These are phyloP conservation scores for Oscheius sp. DNA, from an alignment of 2,888 invertebrate genomes.

Conservation along the genomic window DNA sequence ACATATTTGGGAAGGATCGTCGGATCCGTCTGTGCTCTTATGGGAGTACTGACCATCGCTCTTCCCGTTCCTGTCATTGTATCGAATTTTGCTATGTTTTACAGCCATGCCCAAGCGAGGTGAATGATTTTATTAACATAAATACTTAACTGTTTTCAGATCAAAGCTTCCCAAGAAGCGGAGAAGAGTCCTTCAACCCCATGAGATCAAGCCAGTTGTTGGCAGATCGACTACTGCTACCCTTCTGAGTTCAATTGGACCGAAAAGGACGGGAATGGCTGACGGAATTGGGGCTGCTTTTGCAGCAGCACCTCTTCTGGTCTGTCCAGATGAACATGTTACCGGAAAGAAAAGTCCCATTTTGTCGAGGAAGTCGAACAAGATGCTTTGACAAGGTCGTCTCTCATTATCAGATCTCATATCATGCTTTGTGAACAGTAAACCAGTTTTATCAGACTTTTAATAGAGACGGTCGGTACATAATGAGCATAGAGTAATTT, in stretches of 20 bases:
- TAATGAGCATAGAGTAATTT: no score
- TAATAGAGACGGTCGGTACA: no score
- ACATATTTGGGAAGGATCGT: constrained; percentile 63
- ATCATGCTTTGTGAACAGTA: constrained; percentile 2
- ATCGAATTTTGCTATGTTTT: constrained; percentile 67
- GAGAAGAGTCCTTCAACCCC: constrained; percentile 67
- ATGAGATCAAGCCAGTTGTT: constrained; percentile 62
- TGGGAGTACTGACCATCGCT: constrained; percentile 67
- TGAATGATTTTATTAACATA: constrained; percentile 20
- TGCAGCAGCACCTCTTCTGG: constrained; percentile 51
- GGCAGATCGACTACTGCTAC: constrained; percentile 65
- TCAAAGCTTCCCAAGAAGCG: constrained; percentile 71
- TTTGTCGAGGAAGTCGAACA: constrained; percentile 15
- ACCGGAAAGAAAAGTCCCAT: constrained; percentile 20
- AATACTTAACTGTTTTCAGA: constrained; percentile 36
- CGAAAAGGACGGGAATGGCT: constrained; percentile 43
- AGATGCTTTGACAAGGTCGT: constrained; percentile 11
- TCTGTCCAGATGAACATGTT: constrained; percentile 43
- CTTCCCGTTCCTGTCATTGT: constrained; percentile 67
- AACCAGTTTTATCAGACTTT: no score
- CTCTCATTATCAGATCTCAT: constrained; percentile 21
- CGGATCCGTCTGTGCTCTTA: constrained; percentile 62
- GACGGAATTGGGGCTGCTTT: constrained; percentile 39
- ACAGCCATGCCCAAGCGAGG: constrained; percentile 66
- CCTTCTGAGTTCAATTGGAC: constrained; percentile 59